Evolutionary conservation across 2,797 vertebrate genomes (phyloP).

Genomic region (Gila robusta): DNA sequence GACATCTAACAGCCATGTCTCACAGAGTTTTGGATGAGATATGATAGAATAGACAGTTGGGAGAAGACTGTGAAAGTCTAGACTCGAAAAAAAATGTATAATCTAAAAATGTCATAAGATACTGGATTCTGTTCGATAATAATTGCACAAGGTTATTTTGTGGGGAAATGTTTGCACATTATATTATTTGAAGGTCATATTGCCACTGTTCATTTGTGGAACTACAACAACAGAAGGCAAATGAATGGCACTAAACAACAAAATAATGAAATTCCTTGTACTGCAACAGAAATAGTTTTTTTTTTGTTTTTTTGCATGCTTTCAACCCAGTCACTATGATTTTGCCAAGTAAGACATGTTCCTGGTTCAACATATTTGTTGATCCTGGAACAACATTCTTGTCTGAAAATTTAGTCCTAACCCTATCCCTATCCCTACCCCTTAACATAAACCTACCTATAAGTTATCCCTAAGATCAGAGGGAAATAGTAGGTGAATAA

Average conservation of each 20-base stretch:
- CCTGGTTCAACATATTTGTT: not conserved
- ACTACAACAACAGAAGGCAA: not conserved
- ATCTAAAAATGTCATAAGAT: not conserved
- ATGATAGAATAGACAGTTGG: not conserved
- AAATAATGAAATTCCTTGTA: not conserved
- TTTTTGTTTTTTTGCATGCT: not conserved
- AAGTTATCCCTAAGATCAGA: not conserved
- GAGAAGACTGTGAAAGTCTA: not conserved
- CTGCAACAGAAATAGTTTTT: not conserved
- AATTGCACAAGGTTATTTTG: not conserved
- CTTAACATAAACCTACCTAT: not conserved
- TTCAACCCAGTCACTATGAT: not conserved
- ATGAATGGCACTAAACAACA: not conserved
- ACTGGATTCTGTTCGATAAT: not conserved
- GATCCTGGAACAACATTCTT: not conserved
- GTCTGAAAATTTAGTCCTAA: not conserved
- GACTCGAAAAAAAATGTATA: not conserved
- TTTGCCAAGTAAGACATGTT: not conserved
- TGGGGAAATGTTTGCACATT: not conserved
- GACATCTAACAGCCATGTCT: slow-evolving; percentile 14
- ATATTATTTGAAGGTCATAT: too few species aligned
- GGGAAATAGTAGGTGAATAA: not conserved
- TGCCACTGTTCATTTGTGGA: not conserved
- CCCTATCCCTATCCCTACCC: not conserved
- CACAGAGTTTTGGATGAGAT: not conserved